Conservation (phyloP, 2,797 vertebrate genomes). For the Dermochelys coriacea region DNA sequence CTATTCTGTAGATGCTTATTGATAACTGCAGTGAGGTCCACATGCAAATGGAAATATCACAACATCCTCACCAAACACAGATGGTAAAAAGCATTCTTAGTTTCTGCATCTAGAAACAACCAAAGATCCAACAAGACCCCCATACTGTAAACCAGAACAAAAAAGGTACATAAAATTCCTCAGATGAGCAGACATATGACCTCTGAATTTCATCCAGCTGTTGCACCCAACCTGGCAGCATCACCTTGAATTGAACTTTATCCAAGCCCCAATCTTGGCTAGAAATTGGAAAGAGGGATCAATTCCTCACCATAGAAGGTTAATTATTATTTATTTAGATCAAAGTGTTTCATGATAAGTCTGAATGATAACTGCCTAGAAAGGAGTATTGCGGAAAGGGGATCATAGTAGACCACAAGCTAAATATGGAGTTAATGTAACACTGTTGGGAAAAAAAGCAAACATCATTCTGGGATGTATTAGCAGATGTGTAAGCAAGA, state of each 20-base stretch:
- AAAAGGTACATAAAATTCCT: background rate
- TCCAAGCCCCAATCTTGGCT: background rate
- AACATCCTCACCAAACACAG: background rate
- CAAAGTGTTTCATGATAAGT: background rate
- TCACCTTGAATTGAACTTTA: background rate
- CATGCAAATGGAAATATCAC: background rate
- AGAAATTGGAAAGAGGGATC: background rate
- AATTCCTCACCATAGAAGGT: background rate
- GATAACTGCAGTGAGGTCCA: background rate
- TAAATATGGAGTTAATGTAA: too few species aligned
- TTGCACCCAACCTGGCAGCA: background rate
- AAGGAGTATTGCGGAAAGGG: too few species aligned
- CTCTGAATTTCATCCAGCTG: background rate
- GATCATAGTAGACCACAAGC: too few species aligned
- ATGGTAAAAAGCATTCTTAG: fast-evolving
- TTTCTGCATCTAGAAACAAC: background rate
- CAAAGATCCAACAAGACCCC: background rate
- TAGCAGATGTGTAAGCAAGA: too few species aligned
- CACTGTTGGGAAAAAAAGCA: too few species aligned
- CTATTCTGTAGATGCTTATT: background rate
- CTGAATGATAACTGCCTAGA: background rate
- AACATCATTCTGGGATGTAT: too few species aligned
- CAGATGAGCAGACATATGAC: background rate
- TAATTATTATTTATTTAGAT: background rate
- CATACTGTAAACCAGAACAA: background rate